Base-by-base conservation (phyloP, 2,113 vertebrate species). In the Dermatemys mawii region DNA sequence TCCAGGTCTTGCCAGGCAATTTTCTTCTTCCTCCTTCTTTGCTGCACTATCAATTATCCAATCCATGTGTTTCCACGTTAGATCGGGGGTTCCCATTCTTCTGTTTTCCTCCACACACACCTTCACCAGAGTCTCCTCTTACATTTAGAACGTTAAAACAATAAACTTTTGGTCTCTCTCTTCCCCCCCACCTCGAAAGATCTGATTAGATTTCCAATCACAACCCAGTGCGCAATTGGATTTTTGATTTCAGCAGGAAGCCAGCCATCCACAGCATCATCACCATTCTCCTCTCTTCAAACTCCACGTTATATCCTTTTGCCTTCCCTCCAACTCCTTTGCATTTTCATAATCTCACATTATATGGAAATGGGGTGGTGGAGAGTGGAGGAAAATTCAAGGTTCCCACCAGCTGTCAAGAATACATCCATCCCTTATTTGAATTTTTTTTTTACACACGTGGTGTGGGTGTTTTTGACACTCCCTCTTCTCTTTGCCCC, bases 131-230 rank as follows among this genome's bases (percentile, higher is more conserved):
- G 87, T 70, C 63, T 87, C 81, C 21, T 89, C 84, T 85, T 32
- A 55, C 83, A 91, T 93, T 89, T n/a, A 81, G 49, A 11, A 88
- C 27, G 11, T 90, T 88, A 92, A 95, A 96, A 87, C 63, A 81
- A 90, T 85, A 95, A 97, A 97, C 86, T 96, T 96, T 93, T 51
- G 86, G 86, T 86, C 78, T 81, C 51, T 96, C 70, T 91, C 55
- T 89, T 90, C 57, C 89, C 76, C 94, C 93, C 95, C 90, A n/a
- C 88, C 84, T 96, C 96, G 98, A 92, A 95, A 96, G 97, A 98
- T 98, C 98, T 98, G 98, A 99, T 99, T 99, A 98, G 98, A 98
- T 99, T 99, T 99, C 99, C 98, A 98, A 98, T 99, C 99, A 99
- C 99, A 99, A 98, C 98, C 98, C 99, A 98, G 99, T 99, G 99